These are phyloP conservation scores for Acridotheres tristis DNA, from an alignment of 2,797 vertebrate genomes.

Conservation along the genomic window DNA sequence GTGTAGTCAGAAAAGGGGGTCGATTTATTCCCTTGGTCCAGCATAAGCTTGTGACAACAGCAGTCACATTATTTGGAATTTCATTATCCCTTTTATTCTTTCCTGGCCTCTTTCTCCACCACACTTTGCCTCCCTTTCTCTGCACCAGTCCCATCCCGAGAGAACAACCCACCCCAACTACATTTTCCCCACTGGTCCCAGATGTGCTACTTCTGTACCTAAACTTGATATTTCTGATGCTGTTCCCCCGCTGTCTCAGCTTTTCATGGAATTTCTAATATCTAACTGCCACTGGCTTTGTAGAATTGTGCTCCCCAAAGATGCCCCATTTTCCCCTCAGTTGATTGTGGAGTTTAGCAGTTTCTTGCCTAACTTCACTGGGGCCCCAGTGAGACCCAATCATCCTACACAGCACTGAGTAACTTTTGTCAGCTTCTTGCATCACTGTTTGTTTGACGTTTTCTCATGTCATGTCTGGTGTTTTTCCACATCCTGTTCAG, in stretches of 20 bases:
- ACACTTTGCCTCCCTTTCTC: not conserved
- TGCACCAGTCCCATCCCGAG: rapidly evolving
- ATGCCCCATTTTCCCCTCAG: not conserved
- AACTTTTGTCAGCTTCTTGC: not conserved
- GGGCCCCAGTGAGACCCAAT: not conserved
- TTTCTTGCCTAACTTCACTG: not conserved
- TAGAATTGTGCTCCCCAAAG: not conserved
- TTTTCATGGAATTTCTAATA: not conserved
- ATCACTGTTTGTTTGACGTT: not conserved
- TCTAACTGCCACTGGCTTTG: not conserved
- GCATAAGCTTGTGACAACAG: not conserved
- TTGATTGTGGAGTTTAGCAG: not conserved
- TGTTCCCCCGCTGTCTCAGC: not conserved
- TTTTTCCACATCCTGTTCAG: not conserved
- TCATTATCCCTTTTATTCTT: not conserved
- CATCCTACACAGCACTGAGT: not conserved
- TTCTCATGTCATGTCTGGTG: not conserved
- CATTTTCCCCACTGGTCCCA: not conserved
- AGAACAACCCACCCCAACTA: not conserved
- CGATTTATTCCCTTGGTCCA: not conserved
- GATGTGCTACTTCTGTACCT: not conserved
- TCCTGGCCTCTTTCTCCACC: not conserved
- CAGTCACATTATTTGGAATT: not conserved
- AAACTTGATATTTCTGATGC: not conserved
- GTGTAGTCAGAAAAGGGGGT: not conserved